phyloP scores from a whole-genome alignment of 2,797 vertebrate genomes.

The Gallirallus australis region DNA sequence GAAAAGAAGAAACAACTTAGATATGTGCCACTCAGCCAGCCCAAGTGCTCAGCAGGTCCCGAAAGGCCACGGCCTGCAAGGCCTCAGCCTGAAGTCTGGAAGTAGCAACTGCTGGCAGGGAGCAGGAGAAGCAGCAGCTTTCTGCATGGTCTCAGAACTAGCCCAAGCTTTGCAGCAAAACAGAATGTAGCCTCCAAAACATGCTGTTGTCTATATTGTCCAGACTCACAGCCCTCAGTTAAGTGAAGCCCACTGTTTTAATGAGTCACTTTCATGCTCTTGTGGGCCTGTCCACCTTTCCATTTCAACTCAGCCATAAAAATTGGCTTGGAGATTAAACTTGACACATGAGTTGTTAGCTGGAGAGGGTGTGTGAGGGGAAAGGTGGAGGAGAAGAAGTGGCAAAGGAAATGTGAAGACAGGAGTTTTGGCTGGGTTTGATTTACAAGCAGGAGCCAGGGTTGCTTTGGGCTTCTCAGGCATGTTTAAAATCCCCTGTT shows the following conservation, averaged over 20 bases:
- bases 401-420: not conserved
- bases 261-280: constrained; percentile 31
- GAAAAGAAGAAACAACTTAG: too few relatives aligned
- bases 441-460: not conserved
- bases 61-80: not conserved
- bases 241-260: not conserved
- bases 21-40: rapidly evolving
- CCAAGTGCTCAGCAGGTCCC: not conserved
- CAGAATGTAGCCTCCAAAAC: not conserved
- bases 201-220: not conserved
- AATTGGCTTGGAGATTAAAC: constrained; percentile 24
- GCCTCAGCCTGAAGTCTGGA: not conserved
- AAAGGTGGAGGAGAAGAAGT: not conserved
- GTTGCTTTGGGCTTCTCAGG: not conserved
- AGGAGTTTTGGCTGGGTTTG: not conserved
- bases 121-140: not conserved
- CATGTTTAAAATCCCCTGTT: rapidly evolving
- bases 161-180: not conserved
- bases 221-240: not conserved
- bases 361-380: not conserved
- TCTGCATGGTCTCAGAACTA: not conserved
- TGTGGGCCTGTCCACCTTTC: not conserved
- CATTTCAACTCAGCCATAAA: constrained; percentile 35
- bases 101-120: not conserved
- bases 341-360: not conserved